A percentile compares a stretch with the other conserved stretches of the same genome.
These are phyloP conservation scores for Troides helena DNA, from an alignment of 2,888 invertebrate species.

Conservation along the genomic window DNA sequence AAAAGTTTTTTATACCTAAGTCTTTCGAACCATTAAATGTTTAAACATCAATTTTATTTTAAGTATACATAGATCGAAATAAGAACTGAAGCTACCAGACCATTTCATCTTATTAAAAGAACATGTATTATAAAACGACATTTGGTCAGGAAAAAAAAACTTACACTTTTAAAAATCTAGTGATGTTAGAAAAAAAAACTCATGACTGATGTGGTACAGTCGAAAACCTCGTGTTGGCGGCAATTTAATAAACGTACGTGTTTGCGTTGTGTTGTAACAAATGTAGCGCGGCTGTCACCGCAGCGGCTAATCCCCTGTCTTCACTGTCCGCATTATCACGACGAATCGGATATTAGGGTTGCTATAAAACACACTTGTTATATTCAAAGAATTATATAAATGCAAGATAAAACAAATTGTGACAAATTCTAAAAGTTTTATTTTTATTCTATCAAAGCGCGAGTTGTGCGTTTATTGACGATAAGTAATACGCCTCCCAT, in stretches of 20 bases:
- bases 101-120: not conserved
- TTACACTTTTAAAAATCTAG: not conserved
- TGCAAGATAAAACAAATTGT: too few relatives aligned
- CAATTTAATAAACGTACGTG: conserved; percentile 22
- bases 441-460: too few relatives aligned
- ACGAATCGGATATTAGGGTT: conserved; percentile 36
- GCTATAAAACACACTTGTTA: conserved; percentile 8
- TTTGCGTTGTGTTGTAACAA: conserved; percentile 40
- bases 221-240: not conserved
- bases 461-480: too few relatives aligned
- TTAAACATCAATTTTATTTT: not conserved
- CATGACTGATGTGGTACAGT: not conserved
- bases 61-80: too few relatives aligned
- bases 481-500: too few relatives aligned
- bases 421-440: too few relatives aligned
- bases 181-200: not conserved
- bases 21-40: not conserved
- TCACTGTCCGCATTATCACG: conserved; percentile 45
- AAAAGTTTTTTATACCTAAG: not conserved
- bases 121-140: not conserved
- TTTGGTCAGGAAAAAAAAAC: not conserved
- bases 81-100: not conserved
- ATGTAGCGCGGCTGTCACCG: conserved; percentile 45
- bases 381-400: not conserved
- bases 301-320: conserved; percentile 46